Percentiles rank a stretch among this genome's conserved stretches.
Evolutionary conservation across 2,888 invertebrate species (phyloP).

Genomic region (Drosophila gaucha): DNA sequence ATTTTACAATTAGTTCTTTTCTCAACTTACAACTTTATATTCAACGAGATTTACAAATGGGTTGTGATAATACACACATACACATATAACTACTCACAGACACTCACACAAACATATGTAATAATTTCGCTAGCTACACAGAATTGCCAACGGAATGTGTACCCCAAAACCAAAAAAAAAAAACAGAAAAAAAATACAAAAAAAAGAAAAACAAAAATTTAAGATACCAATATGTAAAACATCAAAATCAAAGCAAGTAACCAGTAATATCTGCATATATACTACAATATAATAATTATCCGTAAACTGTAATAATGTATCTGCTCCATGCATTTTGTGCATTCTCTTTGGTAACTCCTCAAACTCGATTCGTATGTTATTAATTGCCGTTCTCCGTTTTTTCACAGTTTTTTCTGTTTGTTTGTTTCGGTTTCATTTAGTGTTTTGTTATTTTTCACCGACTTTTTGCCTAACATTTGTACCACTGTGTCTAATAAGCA

Average conservation of each 20-base stretch:
- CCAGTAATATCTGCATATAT: constrained; percentile 45
- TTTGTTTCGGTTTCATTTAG: constrained; percentile 6
- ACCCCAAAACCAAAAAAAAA: constrained; percentile 26
- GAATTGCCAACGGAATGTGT: constrained; percentile 63
- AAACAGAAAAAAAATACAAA: background rate
- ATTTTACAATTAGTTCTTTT: constrained; percentile 40
- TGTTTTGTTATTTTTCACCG: constrained; percentile 7
- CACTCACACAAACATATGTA: constrained; percentile 39
- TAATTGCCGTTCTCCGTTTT: constrained; percentile 34
- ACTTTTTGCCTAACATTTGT: constrained; percentile 17
- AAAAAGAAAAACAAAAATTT: constrained; percentile 6
- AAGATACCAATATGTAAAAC: constrained; percentile 60
- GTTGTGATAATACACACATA: constrained; percentile 35
- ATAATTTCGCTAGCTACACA: constrained; percentile 38
- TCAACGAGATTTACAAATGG: constrained; percentile 56
- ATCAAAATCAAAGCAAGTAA: constrained; percentile 71
- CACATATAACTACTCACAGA: constrained; percentile 7
- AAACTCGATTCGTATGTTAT: constrained; percentile 18
- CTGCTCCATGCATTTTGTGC: constrained; percentile 76
- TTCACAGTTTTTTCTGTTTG: constrained; percentile 4
- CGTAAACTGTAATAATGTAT: constrained; percentile 56
- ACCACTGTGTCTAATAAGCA: constrained; percentile 35
- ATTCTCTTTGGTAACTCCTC: constrained; percentile 54
- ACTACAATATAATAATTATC: constrained; percentile 36
- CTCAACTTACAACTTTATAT: constrained; percentile 22